These are phyloP conservation scores for Drosophila parvula DNA, from an alignment of 1,140 invertebrate species.

Conservation along the genomic window DNA sequence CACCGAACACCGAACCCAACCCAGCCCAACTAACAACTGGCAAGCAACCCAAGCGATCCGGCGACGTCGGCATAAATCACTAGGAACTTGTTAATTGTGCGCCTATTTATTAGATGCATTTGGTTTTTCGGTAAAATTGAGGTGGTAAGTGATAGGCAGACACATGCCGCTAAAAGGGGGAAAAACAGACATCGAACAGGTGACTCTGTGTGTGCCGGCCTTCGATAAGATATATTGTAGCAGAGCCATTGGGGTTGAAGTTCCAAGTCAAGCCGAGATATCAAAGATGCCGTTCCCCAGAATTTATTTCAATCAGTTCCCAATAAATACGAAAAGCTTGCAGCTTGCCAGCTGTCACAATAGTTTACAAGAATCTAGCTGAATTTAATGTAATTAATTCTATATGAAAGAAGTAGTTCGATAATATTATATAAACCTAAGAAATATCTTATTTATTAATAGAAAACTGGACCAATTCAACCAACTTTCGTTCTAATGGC, in stretches of 20 bases:
- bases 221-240: slow-evolving; percentile 50
- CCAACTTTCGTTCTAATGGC: no score
- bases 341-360: not conserved
- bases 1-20: slow-evolving; percentile 8
- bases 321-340: slow-evolving; percentile 13
- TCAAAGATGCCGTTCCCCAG: slow-evolving; percentile 37
- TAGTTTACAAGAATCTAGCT: not conserved
- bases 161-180: slow-evolving; percentile 29
- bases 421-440: not conserved
- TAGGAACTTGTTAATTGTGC: slow-evolving; percentile 79
- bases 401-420: not conserved
- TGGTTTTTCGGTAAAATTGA: slow-evolving; percentile 64
- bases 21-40: slow-evolving; percentile 24
- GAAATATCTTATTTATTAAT: not conserved
- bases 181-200: slow-evolving; percentile 53
- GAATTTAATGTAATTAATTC: not conserved
- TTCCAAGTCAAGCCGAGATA: not conserved
- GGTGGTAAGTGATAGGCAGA: slow-evolving; percentile 72
- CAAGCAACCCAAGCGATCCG: slow-evolving; percentile 35
- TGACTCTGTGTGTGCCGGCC: slow-evolving; percentile 37
- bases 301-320: slow-evolving; percentile 20
- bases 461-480: not conserved
- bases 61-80: slow-evolving; percentile 76
- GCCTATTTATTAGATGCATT: slow-evolving; percentile 78
- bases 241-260: not conserved